These are phyloP conservation scores for Chaunax sp. DNA, from an alignment of 2,797 vertebrate genomes.

Conservation along the genomic window DNA sequence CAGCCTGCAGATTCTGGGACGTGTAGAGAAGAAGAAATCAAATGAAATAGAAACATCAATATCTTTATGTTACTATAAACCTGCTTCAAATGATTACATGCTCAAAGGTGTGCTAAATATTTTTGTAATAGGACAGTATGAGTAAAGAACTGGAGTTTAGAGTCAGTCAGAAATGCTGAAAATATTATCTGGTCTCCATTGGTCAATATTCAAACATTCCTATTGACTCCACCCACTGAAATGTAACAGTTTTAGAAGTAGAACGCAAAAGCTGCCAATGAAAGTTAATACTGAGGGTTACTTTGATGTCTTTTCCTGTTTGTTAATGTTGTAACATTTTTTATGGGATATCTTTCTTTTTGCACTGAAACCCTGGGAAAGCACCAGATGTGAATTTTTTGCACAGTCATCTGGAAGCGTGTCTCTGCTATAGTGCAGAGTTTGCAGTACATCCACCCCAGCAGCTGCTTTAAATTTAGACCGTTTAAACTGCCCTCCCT, in stretches of 20 bases:
- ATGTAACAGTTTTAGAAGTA: neutral
- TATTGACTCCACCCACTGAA: neutral
- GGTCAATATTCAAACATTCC: neutral
- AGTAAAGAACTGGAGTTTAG: too few species aligned
- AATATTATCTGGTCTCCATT: neutral
- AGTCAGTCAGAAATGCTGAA: too few species aligned
- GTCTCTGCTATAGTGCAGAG: neutral
- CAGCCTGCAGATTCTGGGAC: neutral
- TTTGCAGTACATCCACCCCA: neutral
- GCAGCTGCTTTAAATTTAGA: conserved; percentile 33
- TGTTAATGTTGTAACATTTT: conserved; percentile 1
- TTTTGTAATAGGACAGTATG: too few species aligned
- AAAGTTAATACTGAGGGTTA: too few species aligned
- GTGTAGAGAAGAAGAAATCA: neutral
- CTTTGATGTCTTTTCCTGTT: neutral
- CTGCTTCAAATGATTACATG: neutral
- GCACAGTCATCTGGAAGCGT: too few species aligned
- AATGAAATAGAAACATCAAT: conserved; percentile 7
- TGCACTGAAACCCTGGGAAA: neutral
- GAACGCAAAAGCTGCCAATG: neutral
- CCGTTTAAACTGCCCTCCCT: too few species aligned
- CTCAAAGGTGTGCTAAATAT: too few species aligned
- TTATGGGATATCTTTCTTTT: neutral
- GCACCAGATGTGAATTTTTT: conserved; percentile 37
- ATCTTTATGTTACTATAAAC: neutral